phyloP scores from a whole-genome alignment of 2,797 vertebrate species.

The Lacerta agilis region DNA sequence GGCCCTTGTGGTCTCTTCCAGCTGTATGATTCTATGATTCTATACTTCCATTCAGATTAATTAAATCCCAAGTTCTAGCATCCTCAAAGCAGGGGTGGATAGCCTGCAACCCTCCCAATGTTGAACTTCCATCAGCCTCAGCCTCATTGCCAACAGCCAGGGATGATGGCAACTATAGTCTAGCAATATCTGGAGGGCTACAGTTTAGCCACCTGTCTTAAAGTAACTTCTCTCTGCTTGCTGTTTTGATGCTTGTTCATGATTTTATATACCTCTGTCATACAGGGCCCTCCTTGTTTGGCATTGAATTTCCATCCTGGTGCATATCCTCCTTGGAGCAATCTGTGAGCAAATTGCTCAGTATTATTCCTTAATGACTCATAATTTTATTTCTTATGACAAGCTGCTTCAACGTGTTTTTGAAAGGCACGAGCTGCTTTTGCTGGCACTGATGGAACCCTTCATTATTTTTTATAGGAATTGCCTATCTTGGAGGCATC shows the following conservation, averaged over 20 bases:
- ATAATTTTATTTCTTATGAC: background rate
- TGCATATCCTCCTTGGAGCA: background rate
- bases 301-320: too few relatives aligned
- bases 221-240: background rate
- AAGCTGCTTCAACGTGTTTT: background rate
- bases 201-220: background rate
- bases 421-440: constrained; percentile 2
- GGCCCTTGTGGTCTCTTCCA: too few relatives aligned
- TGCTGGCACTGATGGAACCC: constrained; percentile 45
- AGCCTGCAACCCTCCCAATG: too few relatives aligned
- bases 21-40: too few relatives aligned
- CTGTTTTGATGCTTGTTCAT: background rate
- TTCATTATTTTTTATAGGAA: constrained; percentile 81
- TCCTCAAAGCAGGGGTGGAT: too few relatives aligned
- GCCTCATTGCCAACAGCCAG: too few relatives aligned
- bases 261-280: background rate
- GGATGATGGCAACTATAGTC: too few relatives aligned
- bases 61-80: background rate
- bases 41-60: background rate
- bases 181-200: background rate
- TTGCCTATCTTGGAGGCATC: constrained; percentile 94
- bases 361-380: background rate
- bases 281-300: background rate
- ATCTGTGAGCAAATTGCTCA: background rate
- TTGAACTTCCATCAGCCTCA: too few relatives aligned